phyloP scores from a whole-genome alignment of 2,888 invertebrate genomes.

The Carpatolechia fugitivella region DNA sequence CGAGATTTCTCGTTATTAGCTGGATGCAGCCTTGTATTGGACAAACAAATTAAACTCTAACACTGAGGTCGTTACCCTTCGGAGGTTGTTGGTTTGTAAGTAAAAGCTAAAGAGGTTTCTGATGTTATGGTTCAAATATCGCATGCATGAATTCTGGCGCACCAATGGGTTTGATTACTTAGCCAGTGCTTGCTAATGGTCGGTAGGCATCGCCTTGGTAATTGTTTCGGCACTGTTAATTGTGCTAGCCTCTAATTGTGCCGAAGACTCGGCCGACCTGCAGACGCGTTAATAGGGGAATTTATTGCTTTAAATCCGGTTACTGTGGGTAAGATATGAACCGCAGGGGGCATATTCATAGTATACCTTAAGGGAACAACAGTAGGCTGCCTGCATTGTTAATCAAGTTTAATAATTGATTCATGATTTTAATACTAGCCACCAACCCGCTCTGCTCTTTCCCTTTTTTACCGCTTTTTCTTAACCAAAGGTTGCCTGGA shows the following conservation, averaged over 20 bases:
- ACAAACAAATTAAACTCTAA: slow-evolving; percentile 35
- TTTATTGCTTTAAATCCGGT: slow-evolving; percentile 40
- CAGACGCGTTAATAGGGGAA: slow-evolving; percentile 47
- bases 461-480: too few relatives aligned
- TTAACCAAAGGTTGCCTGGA: too few relatives aligned
- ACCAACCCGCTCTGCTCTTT: too few relatives aligned
- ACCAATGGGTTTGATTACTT: slow-evolving; percentile 46
- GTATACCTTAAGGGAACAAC: not conserved
- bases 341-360: slow-evolving; percentile 23
- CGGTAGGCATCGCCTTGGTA: slow-evolving; percentile 49
- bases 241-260: slow-evolving; percentile 45
- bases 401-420: not conserved
- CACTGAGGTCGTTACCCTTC: slow-evolving; percentile 30
- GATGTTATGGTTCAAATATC: slow-evolving; percentile 23
- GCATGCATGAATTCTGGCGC: slow-evolving; percentile 31
- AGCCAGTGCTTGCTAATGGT: slow-evolving; percentile 55
- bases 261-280: slow-evolving; percentile 34
- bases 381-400: not conserved
- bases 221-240: slow-evolving; percentile 67
- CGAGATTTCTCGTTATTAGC: slow-evolving; percentile 52
- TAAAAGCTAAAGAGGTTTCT: slow-evolving; percentile 20
- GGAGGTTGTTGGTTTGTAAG: too few relatives aligned
- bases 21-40: slow-evolving; percentile 24
- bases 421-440: too few relatives aligned
- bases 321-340: slow-evolving; percentile 30